A percentile compares a stretch with the other conserved stretches of the same genome.
phyloP scores from a whole-genome alignment of 2,113 vertebrate genomes.

The Chlorocebus sabaeus region DNA sequence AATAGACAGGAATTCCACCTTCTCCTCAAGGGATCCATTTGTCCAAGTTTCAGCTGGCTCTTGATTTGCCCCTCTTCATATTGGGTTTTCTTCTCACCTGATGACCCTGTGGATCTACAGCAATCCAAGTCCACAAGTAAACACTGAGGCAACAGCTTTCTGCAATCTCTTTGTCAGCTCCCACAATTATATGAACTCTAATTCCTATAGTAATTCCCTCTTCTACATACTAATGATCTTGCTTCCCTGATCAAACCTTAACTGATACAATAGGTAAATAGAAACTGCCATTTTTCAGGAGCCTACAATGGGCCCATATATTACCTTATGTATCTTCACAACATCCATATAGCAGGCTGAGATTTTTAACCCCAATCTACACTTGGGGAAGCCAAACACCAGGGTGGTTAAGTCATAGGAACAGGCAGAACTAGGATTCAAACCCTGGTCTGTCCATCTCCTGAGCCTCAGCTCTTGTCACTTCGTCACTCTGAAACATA shows the following conservation, averaged over 20 bases:
- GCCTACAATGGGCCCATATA: background rate
- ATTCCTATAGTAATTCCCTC: background rate
- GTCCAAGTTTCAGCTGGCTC: background rate
- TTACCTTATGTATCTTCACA: background rate
- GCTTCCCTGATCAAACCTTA: background rate
- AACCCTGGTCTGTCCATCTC: background rate
- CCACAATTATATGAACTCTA: background rate
- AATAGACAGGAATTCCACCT: background rate
- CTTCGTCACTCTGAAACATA: background rate
- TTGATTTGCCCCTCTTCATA: background rate
- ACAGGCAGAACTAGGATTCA: background rate
- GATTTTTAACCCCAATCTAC: background rate
- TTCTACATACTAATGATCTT: background rate
- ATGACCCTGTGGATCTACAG: background rate
- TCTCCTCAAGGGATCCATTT: background rate
- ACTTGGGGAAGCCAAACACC: background rate
- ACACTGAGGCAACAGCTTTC: fast-evolving
- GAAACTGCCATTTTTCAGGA: background rate
- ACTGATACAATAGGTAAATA: background rate
- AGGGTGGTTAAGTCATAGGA: background rate
- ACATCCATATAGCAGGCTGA: background rate
- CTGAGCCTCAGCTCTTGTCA: background rate
- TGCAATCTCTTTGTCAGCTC: background rate
- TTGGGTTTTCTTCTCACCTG: background rate
- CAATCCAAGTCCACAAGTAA: background rate